Evolutionary conservation across 2,113 vertebrate species (phyloP).

Genomic region (Conger conger): DNA sequence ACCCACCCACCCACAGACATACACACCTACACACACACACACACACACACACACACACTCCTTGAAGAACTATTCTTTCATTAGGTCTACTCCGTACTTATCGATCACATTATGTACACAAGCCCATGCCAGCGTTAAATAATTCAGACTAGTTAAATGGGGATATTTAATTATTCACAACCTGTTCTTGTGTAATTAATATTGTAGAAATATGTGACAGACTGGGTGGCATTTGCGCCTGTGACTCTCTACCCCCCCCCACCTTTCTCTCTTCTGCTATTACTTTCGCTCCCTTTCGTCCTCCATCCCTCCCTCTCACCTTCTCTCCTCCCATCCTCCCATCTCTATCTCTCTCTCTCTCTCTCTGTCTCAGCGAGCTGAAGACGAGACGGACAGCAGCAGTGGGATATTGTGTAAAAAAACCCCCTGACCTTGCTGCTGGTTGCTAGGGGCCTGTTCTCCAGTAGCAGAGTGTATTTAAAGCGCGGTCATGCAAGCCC

Average conservation of each 20-base stretch:
- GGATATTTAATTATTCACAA: constrained; percentile 75
- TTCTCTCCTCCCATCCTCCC: constrained; percentile 10
- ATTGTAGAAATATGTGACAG: constrained; percentile 75
- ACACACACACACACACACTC: constrained; percentile 33
- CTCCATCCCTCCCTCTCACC: background rate
- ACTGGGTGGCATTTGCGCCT: constrained; percentile 62
- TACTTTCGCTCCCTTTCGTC: background rate
- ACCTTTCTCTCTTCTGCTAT: background rate
- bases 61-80: constrained; percentile 63
- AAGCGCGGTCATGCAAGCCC: background rate
- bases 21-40: constrained; percentile 8
- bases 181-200: constrained; percentile 77
- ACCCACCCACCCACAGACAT: constrained; percentile 32
- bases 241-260: constrained; percentile 38
- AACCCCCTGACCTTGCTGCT: background rate
- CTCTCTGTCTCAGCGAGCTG: background rate
- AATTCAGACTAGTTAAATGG: constrained; percentile 78
- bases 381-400: background rate
- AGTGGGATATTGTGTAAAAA: background rate
- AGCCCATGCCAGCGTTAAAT: constrained; percentile 68
- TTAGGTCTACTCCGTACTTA: constrained; percentile 66
- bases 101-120: constrained; percentile 74
- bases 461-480: background rate
- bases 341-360: constrained; percentile 6
- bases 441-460: background rate